Base-by-base conservation (phyloP, 2,797 vertebrate genomes). In the Periparus ater region DNA sequence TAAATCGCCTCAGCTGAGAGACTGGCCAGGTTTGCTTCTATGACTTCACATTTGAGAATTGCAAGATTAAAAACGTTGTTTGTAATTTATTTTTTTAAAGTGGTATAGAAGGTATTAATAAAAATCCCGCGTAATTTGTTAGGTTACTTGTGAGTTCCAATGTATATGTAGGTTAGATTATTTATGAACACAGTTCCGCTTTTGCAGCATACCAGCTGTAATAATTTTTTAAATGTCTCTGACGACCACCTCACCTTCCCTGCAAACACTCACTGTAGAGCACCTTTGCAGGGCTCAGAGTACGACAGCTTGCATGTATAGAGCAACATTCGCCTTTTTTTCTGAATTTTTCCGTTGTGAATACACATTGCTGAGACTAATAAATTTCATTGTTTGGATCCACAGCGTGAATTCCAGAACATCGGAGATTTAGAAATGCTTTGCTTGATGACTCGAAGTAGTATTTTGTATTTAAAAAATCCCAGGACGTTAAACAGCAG, bases 321-420 rank as follows among this genome's bases (percentile, higher is more conserved):
- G 89, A 81, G 13, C 65, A 91, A 81, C 14, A 75, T 70, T 40
- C 77, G 20, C 4, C 4, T 5, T 29, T 66, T 95, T 94, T 92
- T 36, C 57, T 67, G 27, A 94, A 45, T 54, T 90, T 94, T 93
- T 63, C 60, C 58, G 50, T 83, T 94, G 87, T 60, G 30, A 96
- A 90, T 91, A 92, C 61, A 86, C 62, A 81, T 65, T 63, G 47
- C 50, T 58, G 82, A 95, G 48, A 91, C 72, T 74, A 96, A 93
- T 40, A 25, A 95, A 81, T 84, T 93, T 90, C 30, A 88, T 72
- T 11, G 6, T 92, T 32, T 90, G 90, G 44, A 95, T 91, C 66
- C 86, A 74, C 58, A 96, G 76, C 40, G 83, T 79, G 76, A 66
- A 94, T 83, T 91, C 51, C 55, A 95, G 65, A 96, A 93, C 62